phyloP scores from a whole-genome alignment of 1,140 invertebrate genomes.

The Propsilocerus akamusi region DNA sequence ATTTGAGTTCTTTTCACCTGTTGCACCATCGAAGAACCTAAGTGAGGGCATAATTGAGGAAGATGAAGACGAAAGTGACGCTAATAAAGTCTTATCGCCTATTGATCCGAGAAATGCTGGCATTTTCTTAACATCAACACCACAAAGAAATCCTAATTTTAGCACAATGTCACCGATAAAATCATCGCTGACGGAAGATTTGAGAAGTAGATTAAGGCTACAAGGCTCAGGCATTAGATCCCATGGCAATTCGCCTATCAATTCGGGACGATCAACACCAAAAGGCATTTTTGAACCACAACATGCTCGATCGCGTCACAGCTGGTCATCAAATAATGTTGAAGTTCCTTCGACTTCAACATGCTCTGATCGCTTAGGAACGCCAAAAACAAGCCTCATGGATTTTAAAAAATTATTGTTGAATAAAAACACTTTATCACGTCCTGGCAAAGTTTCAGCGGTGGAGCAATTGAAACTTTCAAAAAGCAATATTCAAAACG shows the following conservation, averaged over 20 bases:
- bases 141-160: constrained; percentile 25
- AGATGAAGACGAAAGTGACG: constrained; percentile 15
- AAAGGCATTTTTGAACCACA: constrained; percentile 23
- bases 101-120: constrained; percentile 34
- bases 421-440: constrained; percentile 33
- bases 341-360: constrained; percentile 29
- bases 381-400: constrained; percentile 46
- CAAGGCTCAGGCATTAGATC: constrained; percentile 6
- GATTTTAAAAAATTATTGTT: constrained; percentile 65
- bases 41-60: constrained; percentile 9
- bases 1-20: constrained; percentile 8
- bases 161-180: constrained; percentile 10
- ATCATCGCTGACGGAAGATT: constrained; percentile 12
- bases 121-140: constrained; percentile 37
- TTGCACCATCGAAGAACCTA: constrained; percentile 10
- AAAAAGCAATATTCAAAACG: constrained; percentile 29
- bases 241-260: constrained; percentile 25
- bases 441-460: constrained; percentile 45
- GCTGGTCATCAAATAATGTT: constrained; percentile 32
- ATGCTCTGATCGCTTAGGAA: constrained; percentile 34
- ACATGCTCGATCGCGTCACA: constrained; percentile 28
- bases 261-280: constrained; percentile 27
- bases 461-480: constrained; percentile 64
- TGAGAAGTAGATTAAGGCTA: constrained; percentile 14
- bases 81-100: constrained; percentile 33